Evolutionary conservation across 2,113 vertebrate genomes (phyloP), one percentile per base, ranked within the genome.

Genomic region (Perognathus longimembris): DNA sequence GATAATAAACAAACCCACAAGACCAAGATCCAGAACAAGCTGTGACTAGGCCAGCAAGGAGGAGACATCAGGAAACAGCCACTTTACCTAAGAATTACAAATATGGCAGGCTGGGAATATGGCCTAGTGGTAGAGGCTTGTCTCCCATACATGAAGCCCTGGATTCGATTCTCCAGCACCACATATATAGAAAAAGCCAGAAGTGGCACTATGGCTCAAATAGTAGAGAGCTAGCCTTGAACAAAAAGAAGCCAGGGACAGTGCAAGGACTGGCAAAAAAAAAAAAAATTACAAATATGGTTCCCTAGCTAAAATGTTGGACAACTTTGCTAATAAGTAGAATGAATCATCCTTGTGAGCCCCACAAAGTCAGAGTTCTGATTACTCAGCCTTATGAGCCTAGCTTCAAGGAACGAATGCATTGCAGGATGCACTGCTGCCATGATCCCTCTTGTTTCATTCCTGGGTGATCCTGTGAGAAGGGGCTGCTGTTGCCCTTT

Each of bases 1-100:
- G 80, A 71, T 63, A 34, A 40, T 15, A 89, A 61, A 86, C 28
- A 70, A 89, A 86, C 32, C 32, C 9, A 57, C 7, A 78, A 95
- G 22, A 74, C 4, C 7, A 78, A 95, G 22, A 78, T 3, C 54
- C 74, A 95, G 40, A 81, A 85, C 66, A 36, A 45, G 10, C 18
- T n/a, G 83, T 3, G n/a, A 24, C 5, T 42, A 6, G 18, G n/a
- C 38, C 74, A 54, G 15, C 17, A 82, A 61, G 11, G 26, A 89
- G 86, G 54, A 30, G 26, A 18, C 1, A 15, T 26, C 26, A 12
- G 76, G 73, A 92, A 82, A 59, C 1, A 85, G 40, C 15, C 61
- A 69, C 6, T 69, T 54, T 5, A 64, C 42, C 4, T 50, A n/a
- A 54, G n/a, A 40, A 42, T 42, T 50, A 36, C 10, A 76, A 21